These are phyloP conservation scores for Hetaerina americana DNA, from an alignment of 1,140 invertebrate species.

Conservation along the genomic window DNA sequence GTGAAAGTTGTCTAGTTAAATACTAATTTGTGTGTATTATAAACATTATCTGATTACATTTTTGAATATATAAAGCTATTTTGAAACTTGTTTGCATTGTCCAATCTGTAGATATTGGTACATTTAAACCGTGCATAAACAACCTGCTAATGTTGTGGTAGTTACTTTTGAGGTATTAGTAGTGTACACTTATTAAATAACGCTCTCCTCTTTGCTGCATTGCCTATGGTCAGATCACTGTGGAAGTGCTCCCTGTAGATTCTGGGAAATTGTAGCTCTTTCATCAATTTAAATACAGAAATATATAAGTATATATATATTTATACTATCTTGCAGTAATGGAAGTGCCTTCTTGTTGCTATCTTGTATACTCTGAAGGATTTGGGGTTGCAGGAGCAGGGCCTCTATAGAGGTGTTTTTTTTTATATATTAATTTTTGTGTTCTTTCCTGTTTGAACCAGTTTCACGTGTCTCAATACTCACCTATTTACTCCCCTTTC, in stretches of 20 bases:
- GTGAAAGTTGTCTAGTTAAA: neutral
- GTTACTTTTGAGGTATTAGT: constrained; percentile 3
- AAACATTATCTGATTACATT: neutral
- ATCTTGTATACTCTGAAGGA: neutral
- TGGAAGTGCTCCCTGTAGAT: constrained; percentile 6
- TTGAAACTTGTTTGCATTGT: neutral
- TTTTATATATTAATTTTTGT: neutral
- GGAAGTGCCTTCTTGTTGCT: neutral
- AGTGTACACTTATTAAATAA: constrained; percentile 5
- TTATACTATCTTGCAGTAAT: neutral
- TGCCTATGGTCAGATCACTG: constrained; percentile 2
- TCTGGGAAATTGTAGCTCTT: constrained; percentile 1
- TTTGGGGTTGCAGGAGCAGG: neutral
- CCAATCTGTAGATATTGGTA: constrained; percentile 3
- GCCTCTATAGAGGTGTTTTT: neutral
- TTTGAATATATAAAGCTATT: neutral
- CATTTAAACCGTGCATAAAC: constrained; percentile 3
- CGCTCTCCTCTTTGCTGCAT: constrained; percentile 4
- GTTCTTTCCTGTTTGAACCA: constrained; percentile 7
- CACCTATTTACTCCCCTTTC: neutral
- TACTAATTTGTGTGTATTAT: neutral
- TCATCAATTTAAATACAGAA: neutral
- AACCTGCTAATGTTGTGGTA: neutral
- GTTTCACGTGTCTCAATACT: neutral
- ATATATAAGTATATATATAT: neutral